Conservation (phyloP, 2,888 invertebrate genomes). For the Argyresthia goedartella region DNA sequence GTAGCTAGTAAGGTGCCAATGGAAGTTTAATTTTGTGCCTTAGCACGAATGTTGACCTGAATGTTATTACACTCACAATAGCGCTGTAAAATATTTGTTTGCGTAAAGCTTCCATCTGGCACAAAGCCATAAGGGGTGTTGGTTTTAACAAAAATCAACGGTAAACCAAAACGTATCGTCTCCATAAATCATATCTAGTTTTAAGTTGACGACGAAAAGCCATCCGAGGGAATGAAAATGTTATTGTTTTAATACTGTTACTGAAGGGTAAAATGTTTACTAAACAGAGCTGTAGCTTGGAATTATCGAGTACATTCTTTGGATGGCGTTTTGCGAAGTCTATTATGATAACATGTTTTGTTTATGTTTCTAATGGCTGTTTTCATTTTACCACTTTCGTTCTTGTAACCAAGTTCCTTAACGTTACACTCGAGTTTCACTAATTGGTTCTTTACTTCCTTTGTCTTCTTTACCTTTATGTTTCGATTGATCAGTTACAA, state of each 20-base stretch:
- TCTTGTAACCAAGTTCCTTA: slow-evolving; percentile 36
- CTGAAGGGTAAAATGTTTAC: slow-evolving; percentile 54
- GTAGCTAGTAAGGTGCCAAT: slow-evolving; percentile 57
- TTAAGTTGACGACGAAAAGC: slow-evolving; percentile 35
- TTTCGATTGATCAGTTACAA: too few species aligned
- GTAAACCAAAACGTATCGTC: slow-evolving; percentile 64
- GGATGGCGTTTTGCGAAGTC: slow-evolving; percentile 47
- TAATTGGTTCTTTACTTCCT: slow-evolving; percentile 25
- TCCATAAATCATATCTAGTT: slow-evolving; percentile 48
- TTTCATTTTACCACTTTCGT: slow-evolving; percentile 44
- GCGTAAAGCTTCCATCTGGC: slow-evolving; percentile 60
- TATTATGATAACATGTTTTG: slow-evolving; percentile 68
- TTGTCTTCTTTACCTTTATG: background rate
- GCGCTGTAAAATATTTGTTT: slow-evolving; percentile 14
- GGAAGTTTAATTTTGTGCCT: slow-evolving; percentile 44
- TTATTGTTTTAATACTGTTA: slow-evolving; percentile 53
- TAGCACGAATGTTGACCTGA: background rate
- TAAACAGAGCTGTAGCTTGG: slow-evolving; percentile 50
- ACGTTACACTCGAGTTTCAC: slow-evolving; percentile 31
- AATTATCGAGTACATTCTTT: slow-evolving; percentile 51
- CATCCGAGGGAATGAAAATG: slow-evolving; percentile 42
- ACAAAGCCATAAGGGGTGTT: slow-evolving; percentile 68
- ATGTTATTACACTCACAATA: background rate
- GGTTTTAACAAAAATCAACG: slow-evolving; percentile 56
- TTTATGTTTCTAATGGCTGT: slow-evolving; percentile 57